Evolutionary conservation across 2,888 invertebrate genomes (phyloP), one percentile per base, ranked within the genome.

Genomic region (Cheilosia vernalis): DNA sequence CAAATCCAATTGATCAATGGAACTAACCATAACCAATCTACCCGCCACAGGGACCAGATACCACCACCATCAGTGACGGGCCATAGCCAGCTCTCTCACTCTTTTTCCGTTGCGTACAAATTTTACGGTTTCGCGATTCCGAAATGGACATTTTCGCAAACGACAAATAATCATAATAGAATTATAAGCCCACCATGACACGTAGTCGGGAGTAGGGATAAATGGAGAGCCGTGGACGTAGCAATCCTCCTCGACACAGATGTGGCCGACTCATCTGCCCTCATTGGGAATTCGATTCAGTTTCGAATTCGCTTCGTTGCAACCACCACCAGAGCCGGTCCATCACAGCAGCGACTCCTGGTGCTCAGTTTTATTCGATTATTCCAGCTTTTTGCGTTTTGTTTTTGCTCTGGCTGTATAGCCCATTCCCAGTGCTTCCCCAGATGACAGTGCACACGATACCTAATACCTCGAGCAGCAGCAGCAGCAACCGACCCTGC

Each of bases 81-180:
- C 30, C 37, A 15, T n/a, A n/a, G n/a, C n/a, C n/a, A n/a, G n/a
- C 37, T 7, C 27, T 6, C 27, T 6, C 33, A 10, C 10, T 37
- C 37, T 4, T 13, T 21, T 44, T 30, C 15, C 6, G 37, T 13
- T 24, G 47, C 30, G 58, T 51, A 37, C 47, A 55, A 69, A 85
- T 84, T 84, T 84, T 64, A 80, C 56, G 85, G 76, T 85, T 79
- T 70, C 78, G 58, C 55, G 73, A 79, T 64, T 79, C 47, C 42
- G 67, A 83, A 83, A 83, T 83, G 83, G 64, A 74, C 55, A 73
- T 79, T 79, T 66, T 56, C 63, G 42, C 84, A 61, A 82, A 67
- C 47, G 74, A 76, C 80, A 79, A 84, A 84, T 84, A 82, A 82
- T 82, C 73, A 86, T 87, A 78, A 69, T 63, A 76, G 70, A 79